Evolutionary conservation across 2,888 invertebrate species (phyloP), one percentile per base, ranked within the genome.

Genomic region (Agriopis leucophaearia): DNA sequence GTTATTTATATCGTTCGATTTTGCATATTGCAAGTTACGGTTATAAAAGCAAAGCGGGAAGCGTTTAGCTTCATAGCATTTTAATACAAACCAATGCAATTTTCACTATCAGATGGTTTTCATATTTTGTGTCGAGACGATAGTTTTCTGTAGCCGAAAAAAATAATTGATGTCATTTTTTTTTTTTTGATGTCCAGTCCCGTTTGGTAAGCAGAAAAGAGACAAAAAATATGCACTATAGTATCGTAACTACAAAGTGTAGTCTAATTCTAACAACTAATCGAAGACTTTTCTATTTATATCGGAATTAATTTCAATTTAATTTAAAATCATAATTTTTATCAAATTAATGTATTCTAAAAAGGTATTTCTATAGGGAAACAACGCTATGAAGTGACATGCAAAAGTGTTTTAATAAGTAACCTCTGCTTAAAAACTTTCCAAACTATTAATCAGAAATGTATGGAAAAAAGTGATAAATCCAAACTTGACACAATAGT

Each of bases 21-120:
- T 42, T 18, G 8, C 10, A 16, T n/a, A 12, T 48, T 13, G 50
- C 27, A 27, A 38, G 16, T 36, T 12, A 38, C 58, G n/a, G 15
- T 15, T 82, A 77, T 77, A 72, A 72, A 84, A 88, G 88, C 88
- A 79, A 90, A 89, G 91, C 90, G 83, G 88, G 88, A 68, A 82
- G 82, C 8, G 10, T 81, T 82, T 75, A 78, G 79, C 79, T 78
- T 9, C 27, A 8, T 52, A 62, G 62, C 62, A 75, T 79, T 76
- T 79, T 76, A 27, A 95, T 96, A 96, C 96, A 95, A 96, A 97
- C 97, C 96, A 99, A 95, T 86, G 99, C 98, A 93, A 99, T 97
- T 96, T 99, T 99, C 94, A 98, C 97, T 94, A 99, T 98, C 91
- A 99, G 96, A 94, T 99, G 98, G 92, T 98, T 99, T 95, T 99